phyloP scores from a whole-genome alignment of 2,113 vertebrate species.

The Anoura caudifer region DNA sequence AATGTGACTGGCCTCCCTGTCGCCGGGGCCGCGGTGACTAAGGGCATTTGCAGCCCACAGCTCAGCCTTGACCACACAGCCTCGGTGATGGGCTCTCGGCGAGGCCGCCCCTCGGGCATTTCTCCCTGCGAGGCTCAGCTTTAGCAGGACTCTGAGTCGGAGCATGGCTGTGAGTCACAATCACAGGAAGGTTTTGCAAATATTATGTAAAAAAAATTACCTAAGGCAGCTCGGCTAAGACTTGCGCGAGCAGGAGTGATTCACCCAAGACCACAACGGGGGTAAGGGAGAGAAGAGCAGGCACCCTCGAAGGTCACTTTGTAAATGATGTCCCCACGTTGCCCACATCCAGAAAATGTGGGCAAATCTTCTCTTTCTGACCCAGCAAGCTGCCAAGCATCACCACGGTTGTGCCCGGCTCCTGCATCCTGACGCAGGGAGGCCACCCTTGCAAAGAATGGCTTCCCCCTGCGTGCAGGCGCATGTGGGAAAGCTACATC shows the following conservation, averaged over 20 bases:
- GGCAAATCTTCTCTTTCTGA: not conserved
- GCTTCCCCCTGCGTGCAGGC: not conserved
- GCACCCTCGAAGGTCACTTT: not conserved
- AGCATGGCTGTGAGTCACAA: slow-evolving; percentile 64
- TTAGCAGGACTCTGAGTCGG: slow-evolving; percentile 55
- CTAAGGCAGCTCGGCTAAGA: not conserved
- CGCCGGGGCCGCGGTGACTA: not conserved
- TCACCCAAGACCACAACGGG: not conserved
- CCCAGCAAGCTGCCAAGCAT: not conserved
- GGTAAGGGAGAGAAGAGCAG: accelerated
- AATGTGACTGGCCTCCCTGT: not conserved
- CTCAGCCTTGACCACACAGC: not conserved
- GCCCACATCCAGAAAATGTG: not conserved
- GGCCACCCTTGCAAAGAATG: not conserved
- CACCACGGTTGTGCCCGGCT: accelerated
- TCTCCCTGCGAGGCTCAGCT: slow-evolving; percentile 35
- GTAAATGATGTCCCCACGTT: accelerated
- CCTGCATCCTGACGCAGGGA: accelerated
- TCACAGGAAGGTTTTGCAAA: slow-evolving; percentile 63
- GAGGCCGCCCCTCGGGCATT: not conserved
- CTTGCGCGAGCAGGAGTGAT: not conserved
- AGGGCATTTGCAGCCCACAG: not conserved
- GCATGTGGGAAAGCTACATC: not conserved
- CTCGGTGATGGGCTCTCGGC: slow-evolving; percentile 52
- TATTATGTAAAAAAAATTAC: slow-evolving; percentile 58